Conservation (phyloP, 2,888 invertebrate species). For the Euphydryas editha region DNA sequence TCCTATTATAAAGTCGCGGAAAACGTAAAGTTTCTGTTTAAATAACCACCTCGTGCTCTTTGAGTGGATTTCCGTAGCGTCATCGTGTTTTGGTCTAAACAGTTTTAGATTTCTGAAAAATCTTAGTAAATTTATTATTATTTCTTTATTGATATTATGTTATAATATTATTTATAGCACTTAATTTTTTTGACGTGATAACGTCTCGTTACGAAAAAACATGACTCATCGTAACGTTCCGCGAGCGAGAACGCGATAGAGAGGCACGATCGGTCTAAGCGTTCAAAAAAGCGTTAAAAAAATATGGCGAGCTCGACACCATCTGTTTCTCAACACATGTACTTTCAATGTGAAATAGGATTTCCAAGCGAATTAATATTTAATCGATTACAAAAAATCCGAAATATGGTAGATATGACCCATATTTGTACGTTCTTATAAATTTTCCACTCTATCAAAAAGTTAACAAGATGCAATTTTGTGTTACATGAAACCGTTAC, state of each 20-base stretch:
- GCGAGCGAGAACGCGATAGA: too few species aligned
- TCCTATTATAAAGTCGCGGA: slow-evolving; percentile 7
- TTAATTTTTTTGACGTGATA: too few species aligned
- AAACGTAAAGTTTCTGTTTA: slow-evolving; percentile 6
- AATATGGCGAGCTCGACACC: slow-evolving; percentile 4
- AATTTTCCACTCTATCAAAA: slow-evolving; percentile 54
- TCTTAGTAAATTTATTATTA: too few species aligned
- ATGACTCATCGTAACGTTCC: too few species aligned
- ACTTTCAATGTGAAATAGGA: slow-evolving; percentile 50
- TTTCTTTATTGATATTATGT: too few species aligned
- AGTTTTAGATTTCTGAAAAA: too few species aligned
- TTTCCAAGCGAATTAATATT: slow-evolving; percentile 51
- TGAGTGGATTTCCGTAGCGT: neutral
- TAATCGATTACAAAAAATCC: slow-evolving; percentile 52
- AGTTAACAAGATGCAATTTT: slow-evolving; percentile 49
- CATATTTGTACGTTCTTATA: slow-evolving; percentile 46
- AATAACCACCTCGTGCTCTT: neutral
- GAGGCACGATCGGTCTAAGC: too few species aligned
- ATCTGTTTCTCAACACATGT: slow-evolving; percentile 18
- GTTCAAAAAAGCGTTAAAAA: neutral
- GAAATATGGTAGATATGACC: slow-evolving; percentile 55
- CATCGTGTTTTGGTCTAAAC: neutral
- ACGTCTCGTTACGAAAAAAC: too few species aligned
- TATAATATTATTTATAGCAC: too few species aligned
- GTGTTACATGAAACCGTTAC: slow-evolving; percentile 41